Conservation (phyloP, 2,113 vertebrate genomes). For the Corythaixoides concolor region DNA sequence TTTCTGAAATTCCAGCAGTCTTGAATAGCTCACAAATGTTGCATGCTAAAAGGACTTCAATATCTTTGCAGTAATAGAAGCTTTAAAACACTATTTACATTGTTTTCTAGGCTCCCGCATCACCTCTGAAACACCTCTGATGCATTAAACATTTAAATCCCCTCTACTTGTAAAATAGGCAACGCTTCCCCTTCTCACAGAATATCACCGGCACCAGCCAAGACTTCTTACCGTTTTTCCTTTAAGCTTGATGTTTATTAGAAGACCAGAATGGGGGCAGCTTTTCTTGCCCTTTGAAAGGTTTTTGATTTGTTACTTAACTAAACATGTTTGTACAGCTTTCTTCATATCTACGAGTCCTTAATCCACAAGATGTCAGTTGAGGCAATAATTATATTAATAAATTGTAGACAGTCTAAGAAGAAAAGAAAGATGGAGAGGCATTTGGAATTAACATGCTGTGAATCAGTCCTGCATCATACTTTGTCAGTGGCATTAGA, state of each 20-base stretch:
- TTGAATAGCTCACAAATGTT: not conserved
- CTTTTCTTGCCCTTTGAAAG: constrained; percentile 36
- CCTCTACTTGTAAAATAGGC: not conserved
- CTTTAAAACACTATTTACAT: constrained; percentile 31
- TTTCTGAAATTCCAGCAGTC: not conserved
- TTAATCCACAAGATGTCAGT: constrained; percentile 67
- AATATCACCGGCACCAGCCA: not conserved
- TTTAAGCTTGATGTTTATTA: constrained; percentile 52
- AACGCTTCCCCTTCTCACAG: not conserved
- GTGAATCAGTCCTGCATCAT: constrained; percentile 63
- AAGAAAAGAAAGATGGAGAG: constrained; percentile 58
- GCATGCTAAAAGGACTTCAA: not conserved
- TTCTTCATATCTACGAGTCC: constrained; percentile 48
- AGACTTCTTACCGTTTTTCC: not conserved
- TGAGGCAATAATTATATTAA: constrained; percentile 71
- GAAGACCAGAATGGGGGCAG: constrained; percentile 26
- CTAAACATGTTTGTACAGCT: constrained; percentile 61
- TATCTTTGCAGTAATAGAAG: not conserved
- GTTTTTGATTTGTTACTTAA: constrained; percentile 65
- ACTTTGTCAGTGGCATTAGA: constrained; percentile 61
- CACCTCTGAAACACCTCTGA: not conserved
- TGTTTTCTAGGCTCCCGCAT: constrained; percentile 1
- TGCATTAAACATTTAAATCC: constrained; percentile 35
- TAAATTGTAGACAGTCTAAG: constrained; percentile 63
- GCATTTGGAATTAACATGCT: constrained; percentile 64